Evolutionary conservation across 2,797 vertebrate species (phyloP), one percentile per base, ranked within the genome.

Genomic region (Tiaroga cobitis): DNA sequence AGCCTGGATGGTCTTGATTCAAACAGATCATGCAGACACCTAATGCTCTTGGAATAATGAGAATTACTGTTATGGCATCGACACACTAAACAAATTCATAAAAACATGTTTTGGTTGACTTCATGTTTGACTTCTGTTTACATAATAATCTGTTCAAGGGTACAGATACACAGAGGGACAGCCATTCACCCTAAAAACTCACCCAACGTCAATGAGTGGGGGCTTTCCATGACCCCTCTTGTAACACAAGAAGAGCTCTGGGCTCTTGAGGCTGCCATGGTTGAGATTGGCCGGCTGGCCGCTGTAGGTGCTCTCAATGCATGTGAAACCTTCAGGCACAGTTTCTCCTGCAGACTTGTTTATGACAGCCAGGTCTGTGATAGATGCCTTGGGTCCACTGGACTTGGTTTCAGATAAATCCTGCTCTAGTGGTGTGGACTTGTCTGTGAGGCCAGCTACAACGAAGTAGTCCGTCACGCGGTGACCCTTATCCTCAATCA

Each of bases 401-500:
- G 96, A 97, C 90, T 98, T 99, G 5, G 96, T 94, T 90, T 99
- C 98, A 0, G 95, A 96, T 83, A 97, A 95, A 88, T 99, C 98
- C 92, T 97, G 97, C 92, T 99, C 98, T 89, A 98, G 91, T 4
- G 96, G 96, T 3, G 95, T 96, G 88, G 97, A 96, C 29, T 96
- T 96, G 87, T 99, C 97, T 0, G 98, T 99, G 89, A 99, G 96
- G 75, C 98, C 98, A 24, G 98, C 98, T 88, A 99, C 98, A 83
- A 99, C 98, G 70, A 99, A 99, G 94, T 99, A 99, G 96, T 99
- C 98, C 8, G 97, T 97, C 92, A 99, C 98, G 2, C 97, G 97
- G 88, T 97, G 97, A 90, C 97, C 97, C 94, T 98, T 98, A 94
- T 99, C 97, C 94, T 99, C 97, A 85, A 97, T 96, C 98, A 98